Evolutionary conservation across 2,113 vertebrate genomes (phyloP), one percentile per base, ranked within the genome.

Genomic region (Apodemus sylvaticus): DNA sequence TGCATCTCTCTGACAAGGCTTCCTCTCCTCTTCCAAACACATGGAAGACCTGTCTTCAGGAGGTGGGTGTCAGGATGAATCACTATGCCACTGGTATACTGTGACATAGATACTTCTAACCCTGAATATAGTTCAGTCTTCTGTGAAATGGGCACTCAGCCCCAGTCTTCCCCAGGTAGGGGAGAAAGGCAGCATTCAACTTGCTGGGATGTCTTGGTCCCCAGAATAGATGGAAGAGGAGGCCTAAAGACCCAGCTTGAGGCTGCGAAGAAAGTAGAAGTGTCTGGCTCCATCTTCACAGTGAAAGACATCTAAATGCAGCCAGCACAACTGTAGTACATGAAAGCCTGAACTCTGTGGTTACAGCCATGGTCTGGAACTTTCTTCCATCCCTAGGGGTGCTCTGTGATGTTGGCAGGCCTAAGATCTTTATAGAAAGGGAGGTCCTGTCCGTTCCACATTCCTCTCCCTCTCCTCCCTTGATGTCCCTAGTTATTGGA

Each of bases 381-480:
- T 58, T 22, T 14, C 51, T 13, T 64, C 85, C 36, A 5, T 42
- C 58, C 60, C 62, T 2, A 53, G 64, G 73, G 17, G 6, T 8
- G 26, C 8, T 64, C 82, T 0, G 3, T 2, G 0, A 53, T 14
- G 12, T 34, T 22, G 73, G 22, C 3, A 17, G 73, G 79, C 48
- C 82, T 0, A 4, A 7, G 81, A 16, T 0, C 10, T 6, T 26
- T 1, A 17, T 0, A 31, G 45, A 36, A 78, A 29, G 7, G 3
- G 58, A 17, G 31, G 48, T 1, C 0, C 0, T 19, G 14, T 5
- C 19, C 31, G 0, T 17, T 73, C 24, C n/a, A 29, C 53, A 82
- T 16, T 2, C 71, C 2, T 2, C 4, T 36, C 51, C 0, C 51
- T 42, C 20, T 5, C 58, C 26, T 86, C 83, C 42, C 39, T 42